These are phyloP conservation scores for Zoanthus solanderi DNA, from an alignment of 92 coral and sea anemone species.

Conservation along the genomic window DNA sequence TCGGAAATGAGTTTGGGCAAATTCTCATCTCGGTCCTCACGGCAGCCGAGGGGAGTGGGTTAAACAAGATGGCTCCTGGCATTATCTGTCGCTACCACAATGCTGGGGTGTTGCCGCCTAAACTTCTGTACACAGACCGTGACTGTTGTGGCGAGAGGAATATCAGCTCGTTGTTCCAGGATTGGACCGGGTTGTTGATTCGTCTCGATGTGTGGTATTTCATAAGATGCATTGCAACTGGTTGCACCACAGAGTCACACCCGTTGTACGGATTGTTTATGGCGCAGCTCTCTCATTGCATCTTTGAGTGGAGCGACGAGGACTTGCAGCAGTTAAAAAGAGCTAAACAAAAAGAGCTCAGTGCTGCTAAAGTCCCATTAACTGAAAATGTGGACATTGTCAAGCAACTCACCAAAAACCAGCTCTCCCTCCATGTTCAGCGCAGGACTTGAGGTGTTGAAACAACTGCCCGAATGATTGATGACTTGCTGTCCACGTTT, in stretches of 20 bases:
- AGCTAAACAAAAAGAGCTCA: conserved; percentile 39
- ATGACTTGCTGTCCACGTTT: conserved; percentile 50
- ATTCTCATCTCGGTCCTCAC: conserved; percentile 37
- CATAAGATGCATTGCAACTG: conserved; percentile 33
- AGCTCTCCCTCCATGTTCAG: conserved; percentile 60
- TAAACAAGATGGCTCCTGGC: conserved; percentile 27
- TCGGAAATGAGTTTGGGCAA: conserved; percentile 39
- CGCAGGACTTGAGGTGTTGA: conserved; percentile 63
- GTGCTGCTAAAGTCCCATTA: not conserved
- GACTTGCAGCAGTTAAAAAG: conserved; percentile 54
- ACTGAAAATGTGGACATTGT: conserved; percentile 56
- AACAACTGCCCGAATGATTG: conserved; percentile 51
- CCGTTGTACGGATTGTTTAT: conserved; percentile 36
- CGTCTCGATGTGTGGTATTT: conserved; percentile 46
- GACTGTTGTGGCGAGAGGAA: conserved; percentile 56
- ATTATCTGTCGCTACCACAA: conserved; percentile 9
- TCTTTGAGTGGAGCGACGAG: conserved; percentile 62
- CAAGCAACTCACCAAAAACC: conserved; percentile 36
- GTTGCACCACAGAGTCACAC: conserved; percentile 49
- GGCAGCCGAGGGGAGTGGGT: conserved; percentile 28
- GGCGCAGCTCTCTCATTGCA: conserved; percentile 46
- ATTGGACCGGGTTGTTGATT: conserved; percentile 26
- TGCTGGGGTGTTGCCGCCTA: conserved; percentile 26
- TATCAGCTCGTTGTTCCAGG: conserved; percentile 32
- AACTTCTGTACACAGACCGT: conserved; percentile 46